Evolutionary conservation across 2,888 invertebrate genomes (phyloP).

Genomic region (Oasisia sp.): DNA sequence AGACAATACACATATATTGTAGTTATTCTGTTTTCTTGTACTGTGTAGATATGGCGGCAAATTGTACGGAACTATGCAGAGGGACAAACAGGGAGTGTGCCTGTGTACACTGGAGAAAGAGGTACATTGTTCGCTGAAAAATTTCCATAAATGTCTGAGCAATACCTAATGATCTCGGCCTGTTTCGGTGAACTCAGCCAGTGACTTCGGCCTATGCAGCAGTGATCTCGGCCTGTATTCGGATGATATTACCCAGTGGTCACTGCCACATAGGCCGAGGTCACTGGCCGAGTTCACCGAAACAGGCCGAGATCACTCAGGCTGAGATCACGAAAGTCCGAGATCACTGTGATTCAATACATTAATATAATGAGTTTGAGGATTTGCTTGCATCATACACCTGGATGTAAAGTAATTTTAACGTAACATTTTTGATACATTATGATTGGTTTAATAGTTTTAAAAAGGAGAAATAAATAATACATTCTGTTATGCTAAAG

Average conservation of each 20-base stretch:
- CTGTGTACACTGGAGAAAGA: not conserved
- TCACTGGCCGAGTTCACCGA: too few species aligned
- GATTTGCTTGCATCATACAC: not conserved
- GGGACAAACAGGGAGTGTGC: not conserved
- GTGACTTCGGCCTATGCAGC: too few species aligned
- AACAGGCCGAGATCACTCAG: too few species aligned
- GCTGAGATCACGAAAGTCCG: too few species aligned
- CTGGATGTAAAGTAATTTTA: not conserved
- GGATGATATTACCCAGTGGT: too few species aligned
- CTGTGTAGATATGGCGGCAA: slow-evolving; percentile 9
- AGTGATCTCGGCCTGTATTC: too few species aligned
- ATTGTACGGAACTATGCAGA: not conserved
- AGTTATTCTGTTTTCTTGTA: not conserved
- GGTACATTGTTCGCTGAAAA: not conserved
- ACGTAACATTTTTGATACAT: not conserved
- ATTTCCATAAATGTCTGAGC: not conserved
- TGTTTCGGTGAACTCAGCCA: too few species aligned
- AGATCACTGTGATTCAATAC: too few species aligned
- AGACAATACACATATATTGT: not conserved
- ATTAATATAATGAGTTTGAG: too few species aligned
- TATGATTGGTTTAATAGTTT: not conserved
- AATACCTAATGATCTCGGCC: too few species aligned
- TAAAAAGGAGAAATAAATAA: not conserved
- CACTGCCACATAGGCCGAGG: too few species aligned
- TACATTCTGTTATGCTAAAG: not conserved